Evolutionary conservation across 2,888 invertebrate genomes (phyloP), one percentile per base, ranked within the genome.

Genomic region (Dioctria linearis): DNA sequence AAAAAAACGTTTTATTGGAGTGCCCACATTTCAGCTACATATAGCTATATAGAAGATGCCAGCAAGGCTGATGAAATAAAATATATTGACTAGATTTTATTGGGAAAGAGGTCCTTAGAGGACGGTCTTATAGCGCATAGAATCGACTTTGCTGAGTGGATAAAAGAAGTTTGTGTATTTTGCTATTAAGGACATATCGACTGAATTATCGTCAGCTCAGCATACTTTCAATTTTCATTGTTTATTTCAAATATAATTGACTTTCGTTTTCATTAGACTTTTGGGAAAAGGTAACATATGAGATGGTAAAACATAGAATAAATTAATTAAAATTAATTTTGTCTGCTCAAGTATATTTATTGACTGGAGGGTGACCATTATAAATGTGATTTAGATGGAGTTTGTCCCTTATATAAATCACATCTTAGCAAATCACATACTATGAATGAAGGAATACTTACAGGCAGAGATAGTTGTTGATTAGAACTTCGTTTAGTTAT

Each of bases 11-110:
- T 71, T 71, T 71, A 71, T 71, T 71, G 71, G 71, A 71, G 51
- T 57, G 54, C 9, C 54, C 71, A 39, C 71, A 54, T 71, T 51
- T 54, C 71, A 54, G 11, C 39, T 54, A 54, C 8, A 61, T 25
- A 40, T 37, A 25, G n/a, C n/a, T 25, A 25, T 25, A 25, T 25
- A 25, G 25, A 25, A 25, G 0, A 25, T 25, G 25, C 25, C 25
- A 25, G 71, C 46, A 13, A 54, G 39, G 54, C 39, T 51, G 71
- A 54, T 43, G 71, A 54, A 71, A 54, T 51, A 71, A 71, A 71
- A 71, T 54, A 71, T 51, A 71, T 71, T 71, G 71, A 71, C 71
- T 71, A 54, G 54, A 71, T 71, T 71, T 71, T 71, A 71, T 71
- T 54, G 39, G 71, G 40, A 54, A 71, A 71, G 54, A 71, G 69